These are phyloP conservation scores for Oscheius sp. DNA, from an alignment of 2,888 invertebrate species.

Conservation along the genomic window DNA sequence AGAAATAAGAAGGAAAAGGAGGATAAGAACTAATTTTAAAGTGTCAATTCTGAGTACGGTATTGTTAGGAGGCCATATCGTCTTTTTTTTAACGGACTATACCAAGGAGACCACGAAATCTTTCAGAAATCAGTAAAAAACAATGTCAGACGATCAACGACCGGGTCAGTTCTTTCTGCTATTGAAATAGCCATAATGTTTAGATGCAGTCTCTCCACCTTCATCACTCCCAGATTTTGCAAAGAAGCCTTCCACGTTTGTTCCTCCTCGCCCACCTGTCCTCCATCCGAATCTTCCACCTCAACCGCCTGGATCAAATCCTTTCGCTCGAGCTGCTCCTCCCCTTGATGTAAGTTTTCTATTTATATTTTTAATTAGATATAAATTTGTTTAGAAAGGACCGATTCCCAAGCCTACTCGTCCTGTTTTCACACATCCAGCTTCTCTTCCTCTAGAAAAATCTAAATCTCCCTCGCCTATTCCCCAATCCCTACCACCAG, in stretches of 20 bases:
- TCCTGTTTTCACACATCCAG: not conserved
- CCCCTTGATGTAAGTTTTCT: not conserved
- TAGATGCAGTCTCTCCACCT: not conserved
- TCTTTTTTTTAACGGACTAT: too few species aligned
- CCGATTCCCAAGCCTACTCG: not conserved
- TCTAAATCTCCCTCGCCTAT: not conserved
- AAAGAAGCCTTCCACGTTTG: not conserved
- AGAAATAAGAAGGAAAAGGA: too few species aligned
- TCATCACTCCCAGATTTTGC: conserved; percentile 13
- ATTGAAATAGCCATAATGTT: not conserved
- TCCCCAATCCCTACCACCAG: not conserved
- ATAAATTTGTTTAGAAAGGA: not conserved
- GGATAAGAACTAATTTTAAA: too few species aligned
- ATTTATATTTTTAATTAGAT: not conserved
- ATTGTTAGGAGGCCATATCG: too few species aligned
- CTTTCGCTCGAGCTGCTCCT: conserved; percentile 7
- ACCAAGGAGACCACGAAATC: too few species aligned
- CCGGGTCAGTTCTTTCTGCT: not conserved
- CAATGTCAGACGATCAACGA: not conserved
- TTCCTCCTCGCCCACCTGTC: conserved; percentile 26
- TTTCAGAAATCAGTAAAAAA: too few species aligned
- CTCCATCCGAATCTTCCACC: conserved; percentile 2
- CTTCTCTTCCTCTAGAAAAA: not conserved
- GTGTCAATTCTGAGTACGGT: too few species aligned
- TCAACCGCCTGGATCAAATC: not conserved